Evolutionary conservation across 2,888 invertebrate species (phyloP).

Genomic region (Prosopocoilus inquinatus): DNA sequence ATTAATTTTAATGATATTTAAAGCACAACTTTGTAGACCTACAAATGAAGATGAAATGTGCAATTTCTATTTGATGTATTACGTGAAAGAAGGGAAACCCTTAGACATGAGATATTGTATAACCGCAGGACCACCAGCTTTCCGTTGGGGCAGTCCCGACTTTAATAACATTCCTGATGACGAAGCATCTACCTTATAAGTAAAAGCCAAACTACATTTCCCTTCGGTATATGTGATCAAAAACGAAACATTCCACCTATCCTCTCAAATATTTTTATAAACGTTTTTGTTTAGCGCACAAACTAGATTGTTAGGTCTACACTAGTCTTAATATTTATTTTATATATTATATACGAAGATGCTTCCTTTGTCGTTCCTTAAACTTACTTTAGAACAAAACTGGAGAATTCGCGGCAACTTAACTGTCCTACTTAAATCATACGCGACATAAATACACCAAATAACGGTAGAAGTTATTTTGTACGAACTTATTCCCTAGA

Average conservation of each 20-base stretch:
- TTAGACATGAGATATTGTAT: conserved; percentile 81
- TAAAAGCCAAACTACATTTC: conserved; percentile 33
- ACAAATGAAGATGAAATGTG: conserved; percentile 93
- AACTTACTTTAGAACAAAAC: no score
- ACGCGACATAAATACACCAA: no score
- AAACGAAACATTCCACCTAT: not conserved
- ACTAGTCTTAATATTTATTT: no score
- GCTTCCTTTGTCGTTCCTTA: no score
- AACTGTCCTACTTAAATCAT: no score
- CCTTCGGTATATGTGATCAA: no score
- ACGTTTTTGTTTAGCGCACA: no score
- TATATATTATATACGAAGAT: no score
- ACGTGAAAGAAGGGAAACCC: conserved; percentile 74
- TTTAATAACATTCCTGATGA: conserved; percentile 74
- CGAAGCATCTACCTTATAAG: conserved; percentile 62
- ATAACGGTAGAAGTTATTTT: no score
- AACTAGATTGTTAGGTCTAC: no score
- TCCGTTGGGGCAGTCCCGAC: conserved; percentile 71
- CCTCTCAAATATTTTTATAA: not conserved
- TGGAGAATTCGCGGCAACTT: no score
- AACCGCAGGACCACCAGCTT: conserved; percentile 78
- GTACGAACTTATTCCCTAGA: no score
- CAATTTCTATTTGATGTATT: conserved; percentile 94
- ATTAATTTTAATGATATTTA: conserved; percentile 24
- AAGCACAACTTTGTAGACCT: conserved; percentile 53